A percentile compares a stretch with the other conserved stretches of the same genome.
phyloP scores from a whole-genome alignment of 2,888 invertebrate genomes.

The Melitaea athalia region DNA sequence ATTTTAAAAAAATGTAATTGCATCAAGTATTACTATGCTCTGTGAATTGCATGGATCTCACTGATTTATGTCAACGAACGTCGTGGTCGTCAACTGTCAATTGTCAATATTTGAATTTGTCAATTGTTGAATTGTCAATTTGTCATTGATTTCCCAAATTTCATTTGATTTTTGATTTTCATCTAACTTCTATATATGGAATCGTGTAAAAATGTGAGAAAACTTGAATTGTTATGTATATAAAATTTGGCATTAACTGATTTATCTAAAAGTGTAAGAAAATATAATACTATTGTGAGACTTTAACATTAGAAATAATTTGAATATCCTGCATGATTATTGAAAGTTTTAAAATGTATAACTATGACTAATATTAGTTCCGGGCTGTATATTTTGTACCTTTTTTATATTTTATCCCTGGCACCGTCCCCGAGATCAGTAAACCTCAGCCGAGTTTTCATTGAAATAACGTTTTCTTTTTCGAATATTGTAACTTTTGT shows the following conservation, averaged over 20 bases:
- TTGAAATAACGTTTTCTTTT: background rate
- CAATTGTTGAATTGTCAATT: too few relatives aligned
- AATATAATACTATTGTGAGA: constrained; percentile 45
- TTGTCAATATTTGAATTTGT: too few relatives aligned
- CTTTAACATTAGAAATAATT: constrained; percentile 51
- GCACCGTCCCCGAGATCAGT: constrained; percentile 85
- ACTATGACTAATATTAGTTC: constrained; percentile 81
- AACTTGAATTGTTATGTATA: too few relatives aligned
- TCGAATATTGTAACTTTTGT: background rate
- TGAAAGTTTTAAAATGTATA: constrained; percentile 13
- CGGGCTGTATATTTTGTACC: constrained; percentile 85
- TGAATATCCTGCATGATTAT: constrained; percentile 51
- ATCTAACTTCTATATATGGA: too few relatives aligned
- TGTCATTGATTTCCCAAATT: too few relatives aligned
- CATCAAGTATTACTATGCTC: too few relatives aligned
- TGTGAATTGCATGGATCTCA: too few relatives aligned
- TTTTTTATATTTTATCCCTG: constrained; percentile 84
- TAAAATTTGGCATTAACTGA: constrained; percentile 48
- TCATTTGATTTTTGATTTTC: too few relatives aligned
- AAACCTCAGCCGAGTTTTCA: background rate
- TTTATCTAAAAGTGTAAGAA: constrained; percentile 42
- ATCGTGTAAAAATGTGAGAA: too few relatives aligned
- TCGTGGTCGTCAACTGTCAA: too few relatives aligned
- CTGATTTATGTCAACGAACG: too few relatives aligned
- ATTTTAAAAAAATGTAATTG: too few relatives aligned